These are phyloP conservation scores for Scaeva pyrastri DNA, from an alignment of 2,888 invertebrate species.

Conservation along the genomic window DNA sequence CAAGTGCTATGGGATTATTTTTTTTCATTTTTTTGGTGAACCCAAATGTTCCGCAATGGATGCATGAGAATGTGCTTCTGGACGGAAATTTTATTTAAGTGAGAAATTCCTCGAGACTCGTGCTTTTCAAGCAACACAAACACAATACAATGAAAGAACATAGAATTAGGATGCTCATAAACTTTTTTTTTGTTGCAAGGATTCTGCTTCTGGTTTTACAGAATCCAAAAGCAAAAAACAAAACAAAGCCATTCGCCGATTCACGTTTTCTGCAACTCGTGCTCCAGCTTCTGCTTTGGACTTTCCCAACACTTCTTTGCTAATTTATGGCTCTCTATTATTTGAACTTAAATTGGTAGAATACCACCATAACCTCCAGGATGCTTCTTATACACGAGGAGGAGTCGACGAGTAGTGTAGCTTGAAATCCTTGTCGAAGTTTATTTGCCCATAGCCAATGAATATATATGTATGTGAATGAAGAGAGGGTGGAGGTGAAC, in stretches of 20 bases:
- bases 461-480: background rate
- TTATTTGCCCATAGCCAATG: conserved; percentile 9
- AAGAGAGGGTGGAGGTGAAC: no score
- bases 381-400: background rate
- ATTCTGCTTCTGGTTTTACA: background rate
- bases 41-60: background rate
- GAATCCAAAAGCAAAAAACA: background rate
- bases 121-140: background rate
- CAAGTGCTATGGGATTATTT: background rate
- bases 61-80: background rate
- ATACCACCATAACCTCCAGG: conserved; percentile 1
- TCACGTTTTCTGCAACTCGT: conserved; percentile 31
- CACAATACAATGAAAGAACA: background rate
- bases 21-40: background rate
- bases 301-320: conserved; percentile 53
- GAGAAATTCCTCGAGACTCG: conserved; percentile 13
- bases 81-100: background rate
- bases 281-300: conserved; percentile 16
- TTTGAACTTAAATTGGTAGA: conserved; percentile 49
- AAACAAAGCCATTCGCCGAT: conserved; percentile 20
- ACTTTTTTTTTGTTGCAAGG: background rate
- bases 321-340: conserved; percentile 71
- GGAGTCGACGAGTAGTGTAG: background rate
- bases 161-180: conserved; percentile 20
- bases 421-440: conserved; percentile 33